Conservation (phyloP, 2,888 invertebrate species). For the Hartigia nigra region DNA sequence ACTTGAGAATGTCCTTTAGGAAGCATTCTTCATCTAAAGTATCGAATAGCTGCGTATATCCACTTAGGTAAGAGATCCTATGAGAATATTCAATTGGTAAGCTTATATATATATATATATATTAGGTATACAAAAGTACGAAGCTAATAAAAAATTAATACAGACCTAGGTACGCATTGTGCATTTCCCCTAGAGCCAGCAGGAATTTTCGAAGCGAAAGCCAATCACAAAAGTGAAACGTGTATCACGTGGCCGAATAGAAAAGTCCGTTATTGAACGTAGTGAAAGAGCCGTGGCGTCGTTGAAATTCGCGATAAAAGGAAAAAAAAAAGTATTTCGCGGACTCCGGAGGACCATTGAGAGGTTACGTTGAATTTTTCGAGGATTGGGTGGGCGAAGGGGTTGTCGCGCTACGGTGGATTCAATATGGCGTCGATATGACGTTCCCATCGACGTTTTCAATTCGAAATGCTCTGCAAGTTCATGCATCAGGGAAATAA, state of each 20-base stretch:
- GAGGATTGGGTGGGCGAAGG: background rate
- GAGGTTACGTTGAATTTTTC: background rate
- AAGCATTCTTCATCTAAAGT: background rate
- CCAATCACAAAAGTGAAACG: background rate
- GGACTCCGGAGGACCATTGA: background rate
- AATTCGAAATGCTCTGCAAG: background rate
- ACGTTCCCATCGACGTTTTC: background rate
- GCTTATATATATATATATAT: background rate
- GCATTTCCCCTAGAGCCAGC: background rate
- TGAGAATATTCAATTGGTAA: background rate
- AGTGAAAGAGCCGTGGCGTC: background rate
- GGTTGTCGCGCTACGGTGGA: background rate
- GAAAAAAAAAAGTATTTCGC: background rate
- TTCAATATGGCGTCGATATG: background rate
- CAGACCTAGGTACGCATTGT: background rate
- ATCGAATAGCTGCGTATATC: background rate
- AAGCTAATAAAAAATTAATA: background rate
- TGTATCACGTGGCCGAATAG: slow-evolving; percentile 16
- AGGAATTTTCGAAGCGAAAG: background rate
- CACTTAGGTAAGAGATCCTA: background rate
- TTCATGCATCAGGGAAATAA: background rate
- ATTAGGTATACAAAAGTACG: background rate
- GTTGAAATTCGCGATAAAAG: background rate
- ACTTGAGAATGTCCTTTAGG: background rate
- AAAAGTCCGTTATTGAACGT: slow-evolving; percentile 19